Evolutionary conservation across 1,140 invertebrate species (phyloP), one percentile per base, ranked within the genome.

Genomic region (Cydia splendana): DNA sequence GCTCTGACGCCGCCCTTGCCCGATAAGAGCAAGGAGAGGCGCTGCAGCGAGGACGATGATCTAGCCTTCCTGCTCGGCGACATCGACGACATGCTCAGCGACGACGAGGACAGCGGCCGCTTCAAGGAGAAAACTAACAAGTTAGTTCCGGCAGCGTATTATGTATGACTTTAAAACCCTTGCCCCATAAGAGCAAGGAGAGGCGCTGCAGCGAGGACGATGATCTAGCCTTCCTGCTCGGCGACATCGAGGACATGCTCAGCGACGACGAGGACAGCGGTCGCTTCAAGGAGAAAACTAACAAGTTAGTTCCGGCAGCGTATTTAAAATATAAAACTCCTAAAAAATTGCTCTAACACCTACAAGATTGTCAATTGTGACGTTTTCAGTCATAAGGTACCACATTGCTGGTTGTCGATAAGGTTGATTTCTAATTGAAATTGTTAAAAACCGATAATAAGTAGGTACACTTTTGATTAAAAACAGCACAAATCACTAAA

Each of bases 21-120:
- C 10, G 48, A 65, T 28, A 78, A 78, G 34, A 75, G 42, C 34
- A 78, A 77, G 28, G 75, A 57, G 45, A 34, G 65, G 73, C 20
- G 51, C 75, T 34, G n/a, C 4, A 82, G 83, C 78, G 83, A 79
- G 38, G 89, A 90, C 74, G 91, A 92, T 76, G 91, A 91, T 67
- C 79, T 92, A 10, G 88, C 91, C 78, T 83, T 91, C 77, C 91
- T 92, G 10, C 83, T 92, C 1, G 91, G 85, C 1, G 89, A 92
- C 79, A 91, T 92, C 73, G 89, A 92, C 78, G 91, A 86, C 12
- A 92, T 91, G 51, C 81, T 91, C 10, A 89, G 87, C 15, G 91
- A 92, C 48, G 91, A 92, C 38, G 90, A 92, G 12, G 89, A 90
- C 76, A 81, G 71, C 4, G 87, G 86, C 0, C 81, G 85, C 10